phyloP scores from a whole-genome alignment of 64 coral and sea anemone species.

The Pachyseris speciosa region DNA sequence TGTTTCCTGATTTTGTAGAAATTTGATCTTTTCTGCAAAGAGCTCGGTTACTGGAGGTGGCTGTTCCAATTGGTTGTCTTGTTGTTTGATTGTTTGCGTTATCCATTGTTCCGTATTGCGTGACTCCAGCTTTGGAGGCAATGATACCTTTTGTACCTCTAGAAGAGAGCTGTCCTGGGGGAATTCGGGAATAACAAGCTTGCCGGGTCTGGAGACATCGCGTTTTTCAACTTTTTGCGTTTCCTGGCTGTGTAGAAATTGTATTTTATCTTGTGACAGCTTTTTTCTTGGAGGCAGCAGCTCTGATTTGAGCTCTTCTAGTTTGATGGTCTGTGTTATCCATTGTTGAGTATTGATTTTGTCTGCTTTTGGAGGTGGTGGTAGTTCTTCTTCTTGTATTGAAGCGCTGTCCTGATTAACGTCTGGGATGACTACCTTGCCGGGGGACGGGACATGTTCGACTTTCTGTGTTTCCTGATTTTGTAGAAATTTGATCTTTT shows the following conservation, averaged over 20 bases:
- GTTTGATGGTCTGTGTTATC: not conserved
- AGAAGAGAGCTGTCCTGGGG: too few species aligned
- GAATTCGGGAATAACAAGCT: too few species aligned
- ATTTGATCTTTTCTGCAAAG: not conserved
- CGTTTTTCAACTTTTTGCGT: too few species aligned
- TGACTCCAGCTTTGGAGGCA: not conserved
- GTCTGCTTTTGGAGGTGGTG: not conserved
- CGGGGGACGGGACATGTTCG: not conserved
- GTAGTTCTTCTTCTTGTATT: not conserved
- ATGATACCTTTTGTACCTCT: too few species aligned
- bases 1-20: too few species aligned
- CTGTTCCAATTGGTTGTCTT: not conserved
- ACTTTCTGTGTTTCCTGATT: not conserved
- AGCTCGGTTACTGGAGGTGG: not conserved
- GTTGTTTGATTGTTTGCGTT: not conserved
- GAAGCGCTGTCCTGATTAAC: not conserved
- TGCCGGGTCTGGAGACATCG: too few species aligned
- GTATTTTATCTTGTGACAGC: not conserved
- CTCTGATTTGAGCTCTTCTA: not conserved
- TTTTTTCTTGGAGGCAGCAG: not conserved
- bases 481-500: not conserved
- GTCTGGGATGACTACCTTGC: not conserved
- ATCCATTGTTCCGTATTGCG: not conserved
- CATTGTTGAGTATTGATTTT: not conserved
- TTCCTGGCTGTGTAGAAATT: not conserved